Percentiles rank a stretch among this genome's conserved stretches.
Conservation (phyloP, 1,140 invertebrate genomes). For the Pygmarrhopalites habei region DNA sequence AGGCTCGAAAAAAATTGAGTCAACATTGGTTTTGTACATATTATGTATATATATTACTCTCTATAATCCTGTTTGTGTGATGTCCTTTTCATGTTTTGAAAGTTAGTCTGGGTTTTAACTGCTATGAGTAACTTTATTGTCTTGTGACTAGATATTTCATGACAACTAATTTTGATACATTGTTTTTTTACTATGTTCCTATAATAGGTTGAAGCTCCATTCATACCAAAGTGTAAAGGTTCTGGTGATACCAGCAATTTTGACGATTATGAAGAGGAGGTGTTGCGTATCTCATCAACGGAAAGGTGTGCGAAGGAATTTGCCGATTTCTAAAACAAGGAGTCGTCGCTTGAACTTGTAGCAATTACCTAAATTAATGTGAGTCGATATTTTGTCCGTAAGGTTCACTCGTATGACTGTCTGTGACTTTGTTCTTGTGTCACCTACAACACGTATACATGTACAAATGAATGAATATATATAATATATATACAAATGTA, state of each 20-base stretch:
- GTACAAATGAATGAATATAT: neutral
- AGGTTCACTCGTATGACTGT: neutral
- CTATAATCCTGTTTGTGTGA: neutral
- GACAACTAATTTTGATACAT: neutral
- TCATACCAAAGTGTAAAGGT: slow-evolving; percentile 92
- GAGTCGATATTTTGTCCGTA: neutral
- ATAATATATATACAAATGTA: neutral
- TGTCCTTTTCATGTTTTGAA: neutral
- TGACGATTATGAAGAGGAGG: slow-evolving; percentile 97
- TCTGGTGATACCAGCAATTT: slow-evolving; percentile 97
- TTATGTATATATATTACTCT: neutral
- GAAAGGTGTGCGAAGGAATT: slow-evolving; percentile 98
- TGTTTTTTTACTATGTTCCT: too few species aligned
- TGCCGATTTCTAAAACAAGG: slow-evolving; percentile 77
- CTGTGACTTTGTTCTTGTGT: neutral
- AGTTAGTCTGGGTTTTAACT: too few species aligned
- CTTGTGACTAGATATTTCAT: too few species aligned
- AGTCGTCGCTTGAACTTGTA: slow-evolving; percentile 3
- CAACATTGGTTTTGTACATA: too few species aligned
- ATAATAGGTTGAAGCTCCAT: slow-evolving; percentile 80
- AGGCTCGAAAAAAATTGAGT: too few species aligned
- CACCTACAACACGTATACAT: neutral
- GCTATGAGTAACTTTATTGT: too few species aligned
- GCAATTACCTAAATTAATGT: slow-evolving; percentile 10
- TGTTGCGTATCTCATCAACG: slow-evolving; percentile 88